Evolutionary conservation across 2,113 vertebrate species (phyloP), one percentile per base, ranked within the genome.

Genomic region (Prunella fulvescens): DNA sequence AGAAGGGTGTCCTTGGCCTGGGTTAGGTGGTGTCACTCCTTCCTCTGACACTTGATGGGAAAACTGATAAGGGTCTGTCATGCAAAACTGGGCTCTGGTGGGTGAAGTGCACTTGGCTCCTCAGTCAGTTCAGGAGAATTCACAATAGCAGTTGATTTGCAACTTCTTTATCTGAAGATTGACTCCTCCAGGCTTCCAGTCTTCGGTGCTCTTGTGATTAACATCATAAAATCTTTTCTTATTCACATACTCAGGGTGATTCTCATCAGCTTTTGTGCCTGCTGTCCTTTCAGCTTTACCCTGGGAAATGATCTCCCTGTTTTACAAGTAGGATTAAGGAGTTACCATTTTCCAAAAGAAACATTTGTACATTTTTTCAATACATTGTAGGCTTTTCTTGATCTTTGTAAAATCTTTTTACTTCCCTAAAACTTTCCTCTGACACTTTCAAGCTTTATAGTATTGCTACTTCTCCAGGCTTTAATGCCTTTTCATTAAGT

Each of bases 191-290:
- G 44, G 22, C 44, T 67, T 58, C 25, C 44, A 31, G 4, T 31
- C 20, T n/a, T 73, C 47, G 12, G 39, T 72, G 62, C 17, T 65
- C 11, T 51, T 66, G 22, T 83, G 51, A 23, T 71, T 60, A 76
- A 15, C 19, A 8, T 80, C 24, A 12, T 37, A 9, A 80, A 82
- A 57, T 64, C 44, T 57, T 84, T 74, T 40, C 54, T 71, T 81
- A 78, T 50, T 84, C 48, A 8, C 3, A 0, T 29, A 5, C 14
- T 51, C 4, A 0, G 42, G 8, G 11, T 35, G 29, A 3, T 54
- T 76, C 31, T 60, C 62, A 16, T 70, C 44, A 14, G 57, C 9
- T 58, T n/a, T 53, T 39, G 31, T 60, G 31, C 18, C 25, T 53
- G 15, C 13, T n/a, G 3, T 62, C 42, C 20, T 44, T 70, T 81